These are phyloP conservation scores for Sinella curviseta DNA, from an alignment of 1,140 invertebrate species.

Conservation along the genomic window DNA sequence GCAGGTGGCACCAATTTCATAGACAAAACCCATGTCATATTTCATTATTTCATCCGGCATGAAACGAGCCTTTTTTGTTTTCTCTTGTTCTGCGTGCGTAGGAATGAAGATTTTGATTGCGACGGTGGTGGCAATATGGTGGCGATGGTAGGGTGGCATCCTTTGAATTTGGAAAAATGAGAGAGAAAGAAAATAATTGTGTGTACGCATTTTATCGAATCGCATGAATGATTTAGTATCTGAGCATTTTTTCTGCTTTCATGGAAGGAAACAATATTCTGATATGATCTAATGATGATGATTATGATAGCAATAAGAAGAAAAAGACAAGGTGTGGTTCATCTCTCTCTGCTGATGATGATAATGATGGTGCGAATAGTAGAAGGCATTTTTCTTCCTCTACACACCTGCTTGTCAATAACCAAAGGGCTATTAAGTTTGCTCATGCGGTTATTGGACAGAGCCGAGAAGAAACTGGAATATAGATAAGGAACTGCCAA, in stretches of 20 bases:
- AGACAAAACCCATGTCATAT: not conserved
- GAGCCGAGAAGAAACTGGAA: too few species aligned
- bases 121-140: not conserved
- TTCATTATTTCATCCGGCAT: not conserved
- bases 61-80: not conserved
- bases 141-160: not conserved
- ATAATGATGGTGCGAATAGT: too few species aligned
- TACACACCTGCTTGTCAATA: not conserved
- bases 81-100: too few species aligned
- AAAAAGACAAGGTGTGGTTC: conserved; percentile 15
- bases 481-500: too few species aligned
- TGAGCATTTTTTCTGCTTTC: not conserved
- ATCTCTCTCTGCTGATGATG: too few species aligned
- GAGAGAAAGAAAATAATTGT: not conserved
- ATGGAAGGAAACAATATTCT: not conserved
- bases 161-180: too few species aligned
- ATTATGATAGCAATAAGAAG: not conserved
- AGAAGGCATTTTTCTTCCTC: too few species aligned
- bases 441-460: too few species aligned
- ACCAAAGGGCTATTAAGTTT: too few species aligned
- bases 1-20: not conserved
- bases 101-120: not conserved
- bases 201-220: not conserved
- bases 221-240: not conserved
- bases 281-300: conserved; percentile 17